Evolutionary conservation across 2,888 invertebrate genomes (phyloP), one percentile per base, ranked within the genome.

Genomic region (Rhagium mordax): DNA sequence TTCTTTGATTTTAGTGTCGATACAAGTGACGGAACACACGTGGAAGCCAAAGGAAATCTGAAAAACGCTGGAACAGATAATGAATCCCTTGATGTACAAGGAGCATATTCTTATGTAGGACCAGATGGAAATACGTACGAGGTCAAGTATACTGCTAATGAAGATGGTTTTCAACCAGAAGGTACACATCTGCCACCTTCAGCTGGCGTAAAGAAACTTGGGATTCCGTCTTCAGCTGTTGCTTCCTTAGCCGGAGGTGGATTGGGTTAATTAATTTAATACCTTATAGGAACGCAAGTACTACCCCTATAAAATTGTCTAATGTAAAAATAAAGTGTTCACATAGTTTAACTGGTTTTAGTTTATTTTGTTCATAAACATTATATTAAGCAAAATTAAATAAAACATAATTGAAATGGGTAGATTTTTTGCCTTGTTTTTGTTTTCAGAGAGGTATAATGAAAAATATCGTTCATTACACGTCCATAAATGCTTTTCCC

Each of bases 21-120:
- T 76, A 85, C 88, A 13, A 89, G 88, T 66, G 90, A 91, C 78
- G 91, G 91, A 0, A 88, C 89, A 1, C 89, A 90, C 0, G 85
- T 91, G 10, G 87, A 89, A 20, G 91, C 91, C 80, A 20, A 83
- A 0, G 91, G 87, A 0, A 77, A 77, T 49, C 70, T 91, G 60
- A 87, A 87, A 79, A 89, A 90, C 81, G 74, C 77, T 8, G 90
- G 90, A 2, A 78, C 88, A 0, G 89, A 90, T 8, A 85, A 88
- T 75, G 89, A 90, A 73, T 87, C 87, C 7, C 15, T 89, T 0
- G 86, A 84, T 1, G 90, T 91, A 64, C 86, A 87, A n/a, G 91
- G 91, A 3, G 89, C 90, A 77, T 91, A 90, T 76, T 89, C 90
- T 0, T 92, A 91, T 81, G 85, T 89, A 72, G 90, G 90, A 41